Base-by-base conservation (phyloP, 2,113 vertebrate genomes). In the Centrocercus urophasianus region DNA sequence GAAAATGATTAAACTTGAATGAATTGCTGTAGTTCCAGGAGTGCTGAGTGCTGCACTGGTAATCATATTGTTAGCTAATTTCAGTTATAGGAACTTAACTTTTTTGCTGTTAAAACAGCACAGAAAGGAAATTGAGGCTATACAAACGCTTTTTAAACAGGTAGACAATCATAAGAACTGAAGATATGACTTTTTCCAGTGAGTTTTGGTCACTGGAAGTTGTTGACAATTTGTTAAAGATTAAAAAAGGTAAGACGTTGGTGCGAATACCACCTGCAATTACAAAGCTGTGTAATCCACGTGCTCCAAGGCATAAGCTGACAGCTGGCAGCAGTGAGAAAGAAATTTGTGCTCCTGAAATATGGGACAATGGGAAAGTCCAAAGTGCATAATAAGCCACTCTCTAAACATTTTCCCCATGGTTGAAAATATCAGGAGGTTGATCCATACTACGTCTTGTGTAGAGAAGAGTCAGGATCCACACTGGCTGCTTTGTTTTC, bases 211-310 rank as follows among this genome's bases (percentile, higher is more conserved):
- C 73, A 48, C 60, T 90, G 52, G 61, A 95, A 82, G 71, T 82
- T 93, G 65, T 9, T 90, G 43, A 74, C 77, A 56, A 36, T 5
- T 84, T 74, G 34, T 77, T 96, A 87, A 89, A 65, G 79, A 86
- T 54, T 50, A 54, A 22, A 86, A 80, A 76, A 83, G 83, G 56
- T 74, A 78, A 50, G 52, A 72, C 15, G 2, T 83, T 88, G 86
- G 52, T 87, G 63, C 83, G 77, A 89, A 89, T 80, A 59, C 75
- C 42, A 57, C 90, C 81, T 95, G 81, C 79, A 80, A 78, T 96
- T 95, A 90, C 81, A 96, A 86, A 92, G 50, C 85, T 75, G 52
- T 52, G 91, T 88, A 93, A 74, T 89, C 45, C 34, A 64, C 28
- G 18, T 56, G 81, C 48, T 90, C 64, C 74, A 78, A 95, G 91